A percentile compares a stretch with the other conserved stretches of the same genome.
phyloP scores from a whole-genome alignment of 2,888 invertebrate species.

The Oscheius sp. region DNA sequence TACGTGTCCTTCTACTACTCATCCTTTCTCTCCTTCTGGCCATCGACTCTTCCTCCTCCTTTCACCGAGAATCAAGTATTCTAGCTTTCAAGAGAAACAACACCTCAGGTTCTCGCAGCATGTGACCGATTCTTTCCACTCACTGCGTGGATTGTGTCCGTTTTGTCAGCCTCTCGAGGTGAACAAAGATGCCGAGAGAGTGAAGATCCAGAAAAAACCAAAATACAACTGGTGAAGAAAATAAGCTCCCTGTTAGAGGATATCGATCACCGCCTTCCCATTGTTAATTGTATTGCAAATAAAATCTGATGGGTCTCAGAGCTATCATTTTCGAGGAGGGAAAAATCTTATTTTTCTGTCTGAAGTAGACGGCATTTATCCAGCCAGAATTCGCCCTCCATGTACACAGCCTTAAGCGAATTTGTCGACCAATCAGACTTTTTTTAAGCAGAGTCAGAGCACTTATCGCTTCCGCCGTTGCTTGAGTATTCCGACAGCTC shows the following conservation, averaged over 20 bases:
- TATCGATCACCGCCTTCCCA: neutral
- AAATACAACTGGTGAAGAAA: neutral
- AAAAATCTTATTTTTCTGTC: too few species aligned
- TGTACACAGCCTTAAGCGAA: too few species aligned
- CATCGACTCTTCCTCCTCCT: neutral
- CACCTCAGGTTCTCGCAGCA: neutral
- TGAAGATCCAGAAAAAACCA: neutral
- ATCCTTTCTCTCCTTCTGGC: neutral
- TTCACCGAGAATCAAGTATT: neutral
- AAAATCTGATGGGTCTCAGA: too few species aligned
- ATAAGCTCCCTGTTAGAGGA: neutral
- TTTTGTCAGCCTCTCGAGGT: neutral
- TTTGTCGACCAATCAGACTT: too few species aligned
- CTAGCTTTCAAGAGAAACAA: neutral
- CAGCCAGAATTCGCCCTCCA: too few species aligned
- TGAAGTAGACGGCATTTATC: too few species aligned
- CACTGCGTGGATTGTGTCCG: neutral
- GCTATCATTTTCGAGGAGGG: too few species aligned
- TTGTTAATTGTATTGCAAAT: too few species aligned
- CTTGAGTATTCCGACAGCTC: too few species aligned
- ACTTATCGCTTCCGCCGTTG: too few species aligned
- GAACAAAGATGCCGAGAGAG: neutral
- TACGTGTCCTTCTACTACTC: neutral
- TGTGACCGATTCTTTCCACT: constrained; percentile 1
- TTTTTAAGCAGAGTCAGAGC: too few species aligned